Evolutionary conservation across 1,140 invertebrate genomes (phyloP), one percentile per base, ranked within the genome.

Genomic region (Zelostemma sp.): DNA sequence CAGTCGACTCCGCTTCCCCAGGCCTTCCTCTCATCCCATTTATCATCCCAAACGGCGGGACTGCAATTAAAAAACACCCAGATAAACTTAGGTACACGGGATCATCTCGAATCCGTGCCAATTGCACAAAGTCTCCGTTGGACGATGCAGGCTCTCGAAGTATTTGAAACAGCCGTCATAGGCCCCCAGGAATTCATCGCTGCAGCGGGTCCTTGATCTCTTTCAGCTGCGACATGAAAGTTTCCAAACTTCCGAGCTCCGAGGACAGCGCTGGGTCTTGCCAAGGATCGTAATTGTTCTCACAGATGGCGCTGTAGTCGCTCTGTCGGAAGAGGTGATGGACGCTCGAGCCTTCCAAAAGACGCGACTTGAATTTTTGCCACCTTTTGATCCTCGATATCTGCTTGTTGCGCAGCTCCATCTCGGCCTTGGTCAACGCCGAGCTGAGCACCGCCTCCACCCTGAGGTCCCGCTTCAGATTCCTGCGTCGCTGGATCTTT

Each of bases 31-130:
- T 45, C 57, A 21, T 56, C 46, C 59, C 76, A 67, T 69, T 72
- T 77, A 72, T 73, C 81, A 82, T 80, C 76, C 80, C 81, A 83
- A 82, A 81, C 72, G 75, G 74, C 63, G 75, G 79, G 80, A 85
- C 82, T 85, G 82, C 66, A 85, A 84, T 62, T 35, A 80, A 84
- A 85, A 85, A 84, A 83, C 83, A 71, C 81, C 49, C 74, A 65
- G 72, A 78, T 83, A 77, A 77, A 83, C 76, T 76, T 68, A 67
- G 38, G 48, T 1, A 21, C 46, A 19, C 14, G 2, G 16, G 17
- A 45, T 25, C 43, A 8, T 57, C 28, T 47, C 45, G 19, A 40
- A 41, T 25, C 38, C 6, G 11, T 54, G 17, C 11, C 3, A 40
- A 17, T 41, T 15, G 18, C 16, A 21, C 3, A 15, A 25, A 35